Evolutionary conservation across 2,113 vertebrate genomes (phyloP).

Genomic region (Corydoras sp.): DNA sequence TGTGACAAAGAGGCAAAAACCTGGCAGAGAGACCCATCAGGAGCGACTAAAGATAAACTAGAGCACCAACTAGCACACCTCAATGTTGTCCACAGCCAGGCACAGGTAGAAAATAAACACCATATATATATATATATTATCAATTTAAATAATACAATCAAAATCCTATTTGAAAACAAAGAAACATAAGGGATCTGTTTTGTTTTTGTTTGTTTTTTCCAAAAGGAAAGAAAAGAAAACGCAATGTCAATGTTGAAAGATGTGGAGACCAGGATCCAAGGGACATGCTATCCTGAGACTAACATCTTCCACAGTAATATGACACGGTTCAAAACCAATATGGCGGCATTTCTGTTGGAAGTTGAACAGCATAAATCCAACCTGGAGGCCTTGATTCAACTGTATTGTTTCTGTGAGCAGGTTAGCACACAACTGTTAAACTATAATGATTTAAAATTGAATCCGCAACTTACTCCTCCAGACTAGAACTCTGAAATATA

Average conservation of each 20-base stretch:
- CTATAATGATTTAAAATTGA: not conserved
- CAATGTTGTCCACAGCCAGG: slow-evolving; percentile 66
- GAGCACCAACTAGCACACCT: slow-evolving; percentile 56
- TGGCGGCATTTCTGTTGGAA: slow-evolving; percentile 72
- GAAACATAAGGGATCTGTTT: not conserved
- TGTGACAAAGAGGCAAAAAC: slow-evolving; percentile 69
- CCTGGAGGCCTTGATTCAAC: slow-evolving; percentile 60
- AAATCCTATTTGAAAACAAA: too few species aligned
- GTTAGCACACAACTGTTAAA: slow-evolving; percentile 55
- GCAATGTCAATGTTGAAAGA: slow-evolving; percentile 69
- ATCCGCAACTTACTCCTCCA: too few species aligned
- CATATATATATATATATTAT: too few species aligned
- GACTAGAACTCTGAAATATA: too few species aligned
- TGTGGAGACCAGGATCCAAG: slow-evolving; percentile 56
- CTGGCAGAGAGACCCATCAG: slow-evolving; percentile 54
- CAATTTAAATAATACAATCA: too few species aligned
- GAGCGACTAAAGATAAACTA: slow-evolving; percentile 47
- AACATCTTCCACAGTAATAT: slow-evolving; percentile 62
- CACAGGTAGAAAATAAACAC: slow-evolving; percentile 62
- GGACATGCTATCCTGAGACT: slow-evolving; percentile 51
- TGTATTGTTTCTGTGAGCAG: slow-evolving; percentile 74
- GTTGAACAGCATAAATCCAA: slow-evolving; percentile 70
- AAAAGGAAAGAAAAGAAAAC: slow-evolving; percentile 70
- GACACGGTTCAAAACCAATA: slow-evolving; percentile 69
- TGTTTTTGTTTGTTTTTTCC: not conserved